Evolutionary conservation across 2,797 vertebrate genomes (phyloP).

Genomic region (Orientallactaga sibirica): DNA sequence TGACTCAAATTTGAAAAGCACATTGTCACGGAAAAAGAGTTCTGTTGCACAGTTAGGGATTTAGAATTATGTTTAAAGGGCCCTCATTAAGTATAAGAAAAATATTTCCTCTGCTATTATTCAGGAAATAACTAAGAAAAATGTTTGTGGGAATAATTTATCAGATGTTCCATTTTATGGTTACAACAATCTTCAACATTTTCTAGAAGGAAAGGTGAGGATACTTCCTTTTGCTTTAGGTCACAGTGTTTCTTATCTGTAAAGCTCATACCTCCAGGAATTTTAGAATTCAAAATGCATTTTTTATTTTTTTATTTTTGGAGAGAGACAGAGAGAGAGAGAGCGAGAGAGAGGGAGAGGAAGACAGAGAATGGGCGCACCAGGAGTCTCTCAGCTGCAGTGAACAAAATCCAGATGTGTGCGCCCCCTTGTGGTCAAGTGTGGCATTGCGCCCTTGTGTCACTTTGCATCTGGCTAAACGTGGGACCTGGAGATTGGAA

Average conservation of each 20-base stretch:
- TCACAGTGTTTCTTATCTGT: neutral
- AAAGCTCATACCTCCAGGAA: slow-evolving; percentile 1
- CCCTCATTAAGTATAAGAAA: neutral
- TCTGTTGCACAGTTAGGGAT: neutral
- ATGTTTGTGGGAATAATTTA: slow-evolving; percentile 49
- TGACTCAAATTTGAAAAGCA: neutral
- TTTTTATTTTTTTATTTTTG: neutral
- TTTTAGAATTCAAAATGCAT: neutral
- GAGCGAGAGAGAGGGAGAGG: too few species aligned
- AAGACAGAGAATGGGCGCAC: too few species aligned
- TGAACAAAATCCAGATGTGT: too few species aligned
- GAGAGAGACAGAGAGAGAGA: neutral
- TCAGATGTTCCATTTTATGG: neutral
- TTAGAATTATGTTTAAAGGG: slow-evolving; percentile 18
- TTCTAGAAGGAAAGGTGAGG: slow-evolving; percentile 18
- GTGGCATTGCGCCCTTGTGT: too few species aligned
- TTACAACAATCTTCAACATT: neutral
- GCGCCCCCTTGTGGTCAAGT: too few species aligned
- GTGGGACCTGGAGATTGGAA: too few species aligned
- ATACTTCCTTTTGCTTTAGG: neutral
- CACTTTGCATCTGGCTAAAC: too few species aligned
- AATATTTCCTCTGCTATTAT: neutral
- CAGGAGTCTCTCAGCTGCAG: too few species aligned
- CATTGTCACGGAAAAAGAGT: neutral
- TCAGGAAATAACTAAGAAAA: slow-evolving; percentile 63